Evolutionary conservation across 2,113 vertebrate genomes (phyloP), one percentile per base, ranked within the genome.

Genomic region (Centropus unirufus): DNA sequence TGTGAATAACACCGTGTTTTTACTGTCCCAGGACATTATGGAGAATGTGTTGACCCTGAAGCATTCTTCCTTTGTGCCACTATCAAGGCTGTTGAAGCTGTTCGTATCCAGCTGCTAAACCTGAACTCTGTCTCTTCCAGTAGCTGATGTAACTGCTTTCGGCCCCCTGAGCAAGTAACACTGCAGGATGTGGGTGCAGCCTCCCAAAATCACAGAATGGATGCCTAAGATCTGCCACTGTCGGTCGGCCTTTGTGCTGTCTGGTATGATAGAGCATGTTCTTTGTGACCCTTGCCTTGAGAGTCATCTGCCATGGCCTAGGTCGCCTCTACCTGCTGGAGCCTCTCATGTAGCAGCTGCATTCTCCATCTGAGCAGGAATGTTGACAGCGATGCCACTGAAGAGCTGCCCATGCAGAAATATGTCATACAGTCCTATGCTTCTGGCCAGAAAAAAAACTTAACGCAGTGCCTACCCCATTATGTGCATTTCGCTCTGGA

Each of bases 241-340:
- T 40, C 44, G 59, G 44, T 13, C 18, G 57, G 5, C 14, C 23
- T 86, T 69, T 69, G 5, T 73, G 51, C 44, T 80, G 8, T 46
- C 19, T 72, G 67, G 16, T 66, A 32, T 19, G 11, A 34, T 1
- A 54, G 13, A 76, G 10, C 8, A 22, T 46, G 12, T 44, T 76
- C 54, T 73, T 73, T 62, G 20, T 57, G 72, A 68, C n/a, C 17
- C 18, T 20, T 77, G 23, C 27, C 26, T 54, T 30, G 16, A 69
- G 46, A 61, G 51, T 70, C 2, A 2, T 70, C 51, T 91, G 32
- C 24, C 34, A 63, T 52, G 17, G 20, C 12, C 14, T 34, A 19
- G 22, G 34, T 72, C 39, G 32, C 36, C 51, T 81, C 34, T 55
- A 0, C 0, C 0, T 70, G 51, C 27, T 74, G 24, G 12, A 76